These are phyloP conservation scores for Leptoclinus maculatus DNA, from an alignment of 2,797 vertebrate species.

Conservation along the genomic window DNA sequence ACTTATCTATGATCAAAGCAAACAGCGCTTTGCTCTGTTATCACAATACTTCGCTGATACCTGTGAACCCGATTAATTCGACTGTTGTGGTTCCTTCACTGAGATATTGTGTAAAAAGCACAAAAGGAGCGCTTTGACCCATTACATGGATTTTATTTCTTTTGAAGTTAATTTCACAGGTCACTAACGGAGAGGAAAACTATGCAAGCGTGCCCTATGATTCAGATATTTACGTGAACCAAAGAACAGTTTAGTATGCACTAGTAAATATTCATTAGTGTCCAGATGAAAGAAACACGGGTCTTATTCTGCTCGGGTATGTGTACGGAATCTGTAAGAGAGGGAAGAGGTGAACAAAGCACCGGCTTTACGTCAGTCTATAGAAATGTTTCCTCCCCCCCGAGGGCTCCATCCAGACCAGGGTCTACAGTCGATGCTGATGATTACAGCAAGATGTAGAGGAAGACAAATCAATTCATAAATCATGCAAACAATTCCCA, in stretches of 20 bases:
- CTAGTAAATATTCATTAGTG: slow-evolving; percentile 20
- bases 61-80: neutral
- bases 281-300: slow-evolving; percentile 10
- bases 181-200: slow-evolving; percentile 9
- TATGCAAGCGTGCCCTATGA: neutral
- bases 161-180: slow-evolving; percentile 36
- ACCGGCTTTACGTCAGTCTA: neutral
- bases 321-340: neutral
- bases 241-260: slow-evolving; percentile 3
- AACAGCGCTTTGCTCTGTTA: neutral
- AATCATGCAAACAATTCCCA: neutral
- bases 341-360: neutral
- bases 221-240: slow-evolving; percentile 1
- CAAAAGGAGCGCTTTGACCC: slow-evolving; percentile 12
- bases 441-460: slow-evolving; percentile 4
- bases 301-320: slow-evolving; percentile 19
- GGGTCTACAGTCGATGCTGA: neutral
- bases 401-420: neutral
- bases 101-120: neutral
- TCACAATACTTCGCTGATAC: neutral
- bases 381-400: neutral
- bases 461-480: neutral
- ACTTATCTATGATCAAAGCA: neutral
- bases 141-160: neutral
- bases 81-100: neutral